Evolutionary conservation across 1,140 invertebrate genomes (phyloP), one percentile per base, ranked within the genome.

Genomic region (Lutraria rhynchaena): DNA sequence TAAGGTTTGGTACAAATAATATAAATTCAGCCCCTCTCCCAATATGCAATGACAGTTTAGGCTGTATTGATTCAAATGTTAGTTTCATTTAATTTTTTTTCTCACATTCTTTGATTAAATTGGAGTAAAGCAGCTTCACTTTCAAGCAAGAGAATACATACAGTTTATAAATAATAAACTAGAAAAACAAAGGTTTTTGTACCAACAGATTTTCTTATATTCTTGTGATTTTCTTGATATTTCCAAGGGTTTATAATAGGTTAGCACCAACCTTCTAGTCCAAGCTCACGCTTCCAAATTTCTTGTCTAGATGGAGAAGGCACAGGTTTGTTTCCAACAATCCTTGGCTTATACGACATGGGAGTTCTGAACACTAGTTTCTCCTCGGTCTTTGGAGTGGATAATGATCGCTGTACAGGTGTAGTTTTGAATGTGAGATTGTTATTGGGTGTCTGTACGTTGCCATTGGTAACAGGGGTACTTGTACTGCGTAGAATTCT

Each of bases 291-390:
- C 44, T 81, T 85, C 88, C 88, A 89, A 5, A 89, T 24, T 49
- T 89, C 88, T 31, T 65, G 69, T 22, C 87, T 74, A n/a, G 88
- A 89, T 29, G 87, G 88, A 22, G 86, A 88, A 7, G 86, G 86
- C n/a, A 84, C 84, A 27, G 81, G 74, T 49, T 85, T 86, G 29
- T 82, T 83, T 19, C 87, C 87, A 9, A 85, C 73, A 31, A 87
- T 76, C 58, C 85, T 69, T 13, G 87, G 88, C 57, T 80, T 87
- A 76, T 77, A 88, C 4, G 86, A 76, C 88, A 89, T 89, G 11
- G 88, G 88, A 4, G 87, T 88, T 53, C 85, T 84, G 60, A 89
- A 89, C 17, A 87, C 87, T 24, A 60, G 24, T 29, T 49, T 80
- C 19, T 80, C 63, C 37, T 75, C 57, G 0, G 53, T 41, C 44